Evolutionary conservation across 2,797 vertebrate genomes (phyloP).

Genomic region (Hemibagrus guttatus): DNA sequence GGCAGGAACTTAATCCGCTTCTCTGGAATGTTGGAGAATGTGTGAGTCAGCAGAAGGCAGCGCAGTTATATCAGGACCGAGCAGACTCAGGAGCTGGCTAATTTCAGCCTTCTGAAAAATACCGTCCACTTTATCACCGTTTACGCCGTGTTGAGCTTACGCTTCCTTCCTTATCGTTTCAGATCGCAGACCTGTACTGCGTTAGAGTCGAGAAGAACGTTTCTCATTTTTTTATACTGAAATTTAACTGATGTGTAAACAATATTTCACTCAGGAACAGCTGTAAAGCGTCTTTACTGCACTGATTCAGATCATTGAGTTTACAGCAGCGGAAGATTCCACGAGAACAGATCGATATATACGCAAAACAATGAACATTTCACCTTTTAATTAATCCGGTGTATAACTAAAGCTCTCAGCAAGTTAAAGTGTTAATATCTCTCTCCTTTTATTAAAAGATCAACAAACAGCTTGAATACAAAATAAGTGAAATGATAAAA

Average conservation of each 20-base stretch:
- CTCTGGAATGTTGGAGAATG: slow-evolving; percentile 58
- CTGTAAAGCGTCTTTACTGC: neutral
- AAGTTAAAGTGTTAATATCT: neutral
- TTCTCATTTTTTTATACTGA: neutral
- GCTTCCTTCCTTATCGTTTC: neutral
- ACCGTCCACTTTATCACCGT: slow-evolving; percentile 21
- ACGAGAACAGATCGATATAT: too few species aligned
- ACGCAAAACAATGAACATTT: neutral
- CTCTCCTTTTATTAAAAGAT: neutral
- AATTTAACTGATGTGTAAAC: neutral
- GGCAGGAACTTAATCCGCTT: slow-evolving; percentile 44
- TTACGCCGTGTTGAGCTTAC: neutral
- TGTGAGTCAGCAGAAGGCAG: slow-evolving; percentile 71
- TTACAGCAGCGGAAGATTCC: neutral
- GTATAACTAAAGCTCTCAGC: neutral
- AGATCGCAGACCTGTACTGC: neutral
- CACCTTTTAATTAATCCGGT: neutral
- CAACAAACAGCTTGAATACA: neutral
- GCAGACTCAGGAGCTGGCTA: slow-evolving; percentile 64
- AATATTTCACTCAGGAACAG: neutral
- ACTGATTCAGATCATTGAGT: neutral
- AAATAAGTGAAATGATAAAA: neutral
- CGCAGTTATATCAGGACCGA: slow-evolving; percentile 57
- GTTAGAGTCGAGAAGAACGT: neutral
- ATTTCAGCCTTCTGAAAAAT: slow-evolving; percentile 64